phyloP scores from a whole-genome alignment of 37 sponge, comb jelly and placozoan species.

The Aplysina aerophoba region DNA sequence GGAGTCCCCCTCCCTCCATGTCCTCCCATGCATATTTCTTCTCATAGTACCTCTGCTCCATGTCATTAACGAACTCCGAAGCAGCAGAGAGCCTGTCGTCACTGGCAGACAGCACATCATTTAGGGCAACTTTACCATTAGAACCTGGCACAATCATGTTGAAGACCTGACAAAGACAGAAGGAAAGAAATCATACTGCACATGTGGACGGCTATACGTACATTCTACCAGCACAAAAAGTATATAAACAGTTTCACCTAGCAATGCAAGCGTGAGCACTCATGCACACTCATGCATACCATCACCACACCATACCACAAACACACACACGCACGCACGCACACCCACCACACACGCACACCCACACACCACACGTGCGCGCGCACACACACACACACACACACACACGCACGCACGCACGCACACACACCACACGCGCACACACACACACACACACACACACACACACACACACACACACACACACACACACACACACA shows the following conservation, averaged over 20 bases:
- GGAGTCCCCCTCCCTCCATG: too few relatives aligned
- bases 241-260: too few relatives aligned
- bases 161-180: background rate
- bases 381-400: slow-evolving; percentile 2
- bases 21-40: background rate
- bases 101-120: background rate
- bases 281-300: background rate
- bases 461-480: background rate
- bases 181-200: background rate
- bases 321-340: background rate
- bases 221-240: too few relatives aligned
- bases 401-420: slow-evolving; percentile 14
- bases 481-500: slow-evolving; percentile 4
- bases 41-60: background rate
- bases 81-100: background rate
- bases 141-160: background rate
- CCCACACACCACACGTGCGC: background rate
- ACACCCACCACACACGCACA: background rate
- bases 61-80: background rate
- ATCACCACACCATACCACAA: background rate
- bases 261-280: background rate
- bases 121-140: background rate
- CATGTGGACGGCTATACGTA: too few relatives aligned
- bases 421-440: background rate
- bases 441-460: slow-evolving; percentile 17